These are phyloP conservation scores for Charina bottae DNA, from an alignment of 2,113 vertebrate genomes.

Conservation along the genomic window DNA sequence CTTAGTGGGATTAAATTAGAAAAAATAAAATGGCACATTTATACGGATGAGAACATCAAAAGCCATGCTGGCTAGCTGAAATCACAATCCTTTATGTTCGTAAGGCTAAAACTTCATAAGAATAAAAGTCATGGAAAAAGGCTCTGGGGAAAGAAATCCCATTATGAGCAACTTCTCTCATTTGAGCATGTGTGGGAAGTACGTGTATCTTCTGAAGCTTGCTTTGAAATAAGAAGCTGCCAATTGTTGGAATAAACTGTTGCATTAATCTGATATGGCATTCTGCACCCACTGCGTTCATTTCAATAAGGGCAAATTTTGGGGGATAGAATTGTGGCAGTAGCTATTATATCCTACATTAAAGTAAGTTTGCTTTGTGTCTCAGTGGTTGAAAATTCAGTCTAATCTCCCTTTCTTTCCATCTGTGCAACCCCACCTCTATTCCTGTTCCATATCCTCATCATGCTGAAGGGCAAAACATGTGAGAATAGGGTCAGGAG, in stretches of 20 bases:
- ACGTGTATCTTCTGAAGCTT: not conserved
- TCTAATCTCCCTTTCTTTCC: not conserved
- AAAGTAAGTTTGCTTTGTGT: not conserved
- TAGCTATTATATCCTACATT: not conserved
- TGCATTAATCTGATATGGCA: not conserved
- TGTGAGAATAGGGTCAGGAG: not conserved
- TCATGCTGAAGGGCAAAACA: not conserved
- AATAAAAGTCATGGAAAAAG: too few relatives aligned
- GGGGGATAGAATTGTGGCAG: not conserved
- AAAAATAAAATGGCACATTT: constrained; percentile 27
- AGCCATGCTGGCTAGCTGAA: constrained; percentile 15
- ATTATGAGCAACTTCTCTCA: not conserved
- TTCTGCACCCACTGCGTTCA: not conserved
- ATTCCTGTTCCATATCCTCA: not conserved
- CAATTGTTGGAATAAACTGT: not conserved
- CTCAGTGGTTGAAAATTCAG: not conserved
- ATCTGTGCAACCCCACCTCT: not conserved
- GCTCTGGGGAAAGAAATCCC: not conserved
- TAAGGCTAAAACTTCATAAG: not conserved
- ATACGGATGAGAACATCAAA: constrained; percentile 28
- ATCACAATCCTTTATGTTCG: constrained; percentile 20
- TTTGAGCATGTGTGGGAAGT: not conserved
- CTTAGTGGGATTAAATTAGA: constrained; percentile 24
- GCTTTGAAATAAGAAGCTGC: not conserved
- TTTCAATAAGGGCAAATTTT: not conserved